phyloP scores from a whole-genome alignment of 1,140 invertebrate genomes.

The Phymastichus coffea region DNA sequence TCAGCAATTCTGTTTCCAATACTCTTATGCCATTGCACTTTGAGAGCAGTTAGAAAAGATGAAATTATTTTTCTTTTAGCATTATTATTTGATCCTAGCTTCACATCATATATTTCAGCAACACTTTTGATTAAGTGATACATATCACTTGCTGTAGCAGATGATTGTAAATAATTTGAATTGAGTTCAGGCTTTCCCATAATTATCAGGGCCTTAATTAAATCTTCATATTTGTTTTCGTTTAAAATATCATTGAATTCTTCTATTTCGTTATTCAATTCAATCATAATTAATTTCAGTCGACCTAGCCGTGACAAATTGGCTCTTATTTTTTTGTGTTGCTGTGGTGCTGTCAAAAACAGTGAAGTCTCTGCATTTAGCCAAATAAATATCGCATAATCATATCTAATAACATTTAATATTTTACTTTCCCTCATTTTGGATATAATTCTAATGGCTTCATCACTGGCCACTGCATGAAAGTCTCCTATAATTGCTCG shows the following conservation, averaged over 20 bases:
- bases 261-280: not conserved
- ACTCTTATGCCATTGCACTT: not conserved
- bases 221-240: not conserved
- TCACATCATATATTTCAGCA: not conserved
- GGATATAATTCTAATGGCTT: not conserved
- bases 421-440: not conserved
- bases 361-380: not conserved
- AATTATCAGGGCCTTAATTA: too few relatives aligned
- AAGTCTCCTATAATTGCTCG: not conserved
- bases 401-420: too few relatives aligned
- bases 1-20: conserved; percentile 1
- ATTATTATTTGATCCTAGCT: not conserved
- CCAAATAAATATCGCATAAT: not conserved
- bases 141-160: not conserved
- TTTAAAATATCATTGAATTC: not conserved
- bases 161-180: too few relatives aligned
- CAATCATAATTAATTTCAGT: not conserved
- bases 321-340: not conserved
- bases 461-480: not conserved
- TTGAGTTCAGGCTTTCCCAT: too few relatives aligned
- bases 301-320: not conserved
- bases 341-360: not conserved
- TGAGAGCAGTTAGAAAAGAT: not conserved
- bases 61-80: not conserved
- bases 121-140: not conserved